These are phyloP conservation scores for Phalera bucephala DNA, from an alignment of 2,888 invertebrate genomes.

Conservation along the genomic window DNA sequence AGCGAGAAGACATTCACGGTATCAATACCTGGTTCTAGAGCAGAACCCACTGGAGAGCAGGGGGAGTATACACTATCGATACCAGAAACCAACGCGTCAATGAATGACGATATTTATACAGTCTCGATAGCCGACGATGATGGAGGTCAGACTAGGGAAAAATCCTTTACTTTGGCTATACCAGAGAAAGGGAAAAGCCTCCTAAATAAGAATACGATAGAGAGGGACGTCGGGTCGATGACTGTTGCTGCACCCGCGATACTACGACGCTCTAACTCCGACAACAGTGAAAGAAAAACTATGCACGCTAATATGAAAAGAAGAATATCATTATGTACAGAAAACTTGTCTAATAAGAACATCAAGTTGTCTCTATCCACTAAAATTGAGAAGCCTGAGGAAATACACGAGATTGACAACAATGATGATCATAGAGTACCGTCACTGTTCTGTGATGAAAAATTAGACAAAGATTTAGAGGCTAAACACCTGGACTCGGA, in stretches of 20 bases:
- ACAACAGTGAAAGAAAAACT: conserved; percentile 69
- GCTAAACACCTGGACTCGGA: conserved; percentile 63
- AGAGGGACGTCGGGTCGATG: conserved; percentile 53
- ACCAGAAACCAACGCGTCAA: conserved; percentile 76
- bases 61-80: conserved; percentile 78
- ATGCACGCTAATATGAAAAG: conserved; percentile 62
- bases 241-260: conserved; percentile 73
- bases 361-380: conserved; percentile 40
- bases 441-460: conserved; percentile 78
- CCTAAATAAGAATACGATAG: conserved; percentile 62
- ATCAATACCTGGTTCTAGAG: conserved; percentile 73
- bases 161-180: conserved; percentile 72
- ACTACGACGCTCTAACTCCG: conserved; percentile 74
- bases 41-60: conserved; percentile 75
- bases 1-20: conserved; percentile 65
- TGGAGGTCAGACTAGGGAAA: conserved; percentile 61
- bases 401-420: conserved; percentile 42
- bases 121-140: conserved; percentile 79
- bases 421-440: conserved; percentile 75
- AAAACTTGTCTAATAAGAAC: conserved; percentile 57
- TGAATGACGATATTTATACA: conserved; percentile 80
- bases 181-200: conserved; percentile 76
- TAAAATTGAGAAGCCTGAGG: conserved; percentile 37
- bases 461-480: conserved; percentile 72
- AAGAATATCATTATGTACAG: conserved; percentile 70